phyloP scores from a whole-genome alignment of 2,113 vertebrate species.

The Cynopterus brachyotis region DNA sequence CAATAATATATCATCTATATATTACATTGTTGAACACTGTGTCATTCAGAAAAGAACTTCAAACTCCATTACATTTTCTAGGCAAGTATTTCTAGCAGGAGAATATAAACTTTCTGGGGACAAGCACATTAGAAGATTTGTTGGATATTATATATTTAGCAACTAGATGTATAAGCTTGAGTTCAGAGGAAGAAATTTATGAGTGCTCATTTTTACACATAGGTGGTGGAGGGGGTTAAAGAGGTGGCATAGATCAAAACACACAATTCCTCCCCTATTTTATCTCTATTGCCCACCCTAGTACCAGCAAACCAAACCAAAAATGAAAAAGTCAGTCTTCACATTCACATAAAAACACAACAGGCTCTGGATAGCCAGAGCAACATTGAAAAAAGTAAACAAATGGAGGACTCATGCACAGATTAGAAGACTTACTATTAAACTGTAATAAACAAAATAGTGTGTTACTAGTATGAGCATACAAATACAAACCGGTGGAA shows the following conservation, averaged over 20 bases:
- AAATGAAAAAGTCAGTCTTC: neutral
- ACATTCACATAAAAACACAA: neutral
- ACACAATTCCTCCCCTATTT: neutral
- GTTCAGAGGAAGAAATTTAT: neutral
- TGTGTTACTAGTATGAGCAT: neutral
- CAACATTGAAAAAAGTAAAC: neutral
- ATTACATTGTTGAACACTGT: neutral
- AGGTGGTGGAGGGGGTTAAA: neutral
- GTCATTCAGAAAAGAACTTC: neutral
- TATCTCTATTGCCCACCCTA: accelerated
- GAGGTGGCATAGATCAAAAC: neutral
- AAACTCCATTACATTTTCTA: neutral
- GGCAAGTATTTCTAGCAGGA: neutral
- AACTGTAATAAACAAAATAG: neutral
- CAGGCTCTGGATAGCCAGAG: neutral
- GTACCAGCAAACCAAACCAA: neutral
- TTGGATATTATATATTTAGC: neutral
- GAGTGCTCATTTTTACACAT: neutral
- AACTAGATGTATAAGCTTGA: neutral
- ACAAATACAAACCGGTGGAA: neutral
- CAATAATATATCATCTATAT: no score
- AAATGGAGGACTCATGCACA: accelerated
- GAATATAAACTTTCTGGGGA: neutral
- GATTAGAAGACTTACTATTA: neutral
- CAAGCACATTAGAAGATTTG: neutral